A percentile compares a stretch with the other conserved stretches of the same genome.
Conservation (phyloP, 2,113 vertebrate genomes). For the Python bivittatus region DNA sequence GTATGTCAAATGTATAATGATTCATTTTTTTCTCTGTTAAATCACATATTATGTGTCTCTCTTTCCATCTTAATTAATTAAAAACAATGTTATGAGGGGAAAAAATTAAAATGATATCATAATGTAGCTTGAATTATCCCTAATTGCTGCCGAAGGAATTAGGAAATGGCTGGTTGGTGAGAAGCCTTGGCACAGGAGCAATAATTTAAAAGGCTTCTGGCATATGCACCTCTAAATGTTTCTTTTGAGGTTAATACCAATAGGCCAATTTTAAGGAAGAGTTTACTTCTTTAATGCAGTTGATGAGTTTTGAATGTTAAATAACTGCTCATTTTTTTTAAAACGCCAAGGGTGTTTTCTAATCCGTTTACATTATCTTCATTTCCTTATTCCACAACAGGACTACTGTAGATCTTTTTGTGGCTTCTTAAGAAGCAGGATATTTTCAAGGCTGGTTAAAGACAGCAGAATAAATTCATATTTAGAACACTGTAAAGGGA, state of each 20-base stretch:
- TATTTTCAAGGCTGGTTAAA: neutral
- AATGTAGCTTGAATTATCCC: conserved; percentile 2
- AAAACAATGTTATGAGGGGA: conserved; percentile 16
- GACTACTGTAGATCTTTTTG: neutral
- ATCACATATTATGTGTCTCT: neutral
- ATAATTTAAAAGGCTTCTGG: conserved; percentile 36
- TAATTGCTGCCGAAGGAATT: conserved; percentile 25
- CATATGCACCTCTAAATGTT: conserved; percentile 22
- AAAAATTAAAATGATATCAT: conserved; percentile 12
- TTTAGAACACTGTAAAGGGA: neutral
- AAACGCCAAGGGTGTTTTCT: conserved; percentile 1
- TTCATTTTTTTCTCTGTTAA: conserved; percentile 20
- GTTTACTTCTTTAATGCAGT: neutral
- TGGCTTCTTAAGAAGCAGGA: neutral
- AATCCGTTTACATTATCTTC: conserved; percentile 11
- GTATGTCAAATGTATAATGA: conserved; percentile 12
- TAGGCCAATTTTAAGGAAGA: conserved; percentile 4
- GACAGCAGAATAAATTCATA: neutral
- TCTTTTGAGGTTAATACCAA: conserved; percentile 11
- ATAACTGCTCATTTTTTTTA: neutral
- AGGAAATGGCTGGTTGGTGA: conserved; percentile 6
- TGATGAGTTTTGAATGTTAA: conserved; percentile 14
- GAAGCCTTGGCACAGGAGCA: conserved; percentile 14
- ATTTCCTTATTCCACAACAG: conserved; percentile 6
- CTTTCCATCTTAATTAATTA: conserved; percentile 8